Conservation (phyloP, 2,888 invertebrate genomes). For the Eupithecia dodoneata region DNA sequence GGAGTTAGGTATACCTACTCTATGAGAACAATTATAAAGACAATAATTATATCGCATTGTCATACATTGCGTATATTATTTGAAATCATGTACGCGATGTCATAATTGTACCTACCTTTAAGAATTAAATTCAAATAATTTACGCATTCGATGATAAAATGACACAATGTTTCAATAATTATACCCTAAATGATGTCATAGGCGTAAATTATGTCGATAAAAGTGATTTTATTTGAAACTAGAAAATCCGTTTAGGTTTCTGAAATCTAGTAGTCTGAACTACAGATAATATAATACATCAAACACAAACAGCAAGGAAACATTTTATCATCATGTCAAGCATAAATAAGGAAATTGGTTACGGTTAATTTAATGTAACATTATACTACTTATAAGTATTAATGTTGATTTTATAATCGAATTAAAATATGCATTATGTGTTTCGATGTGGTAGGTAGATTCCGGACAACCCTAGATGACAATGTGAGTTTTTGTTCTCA, state of each 20-base stretch:
- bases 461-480: constrained; percentile 21
- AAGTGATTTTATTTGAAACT: background rate
- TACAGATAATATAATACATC: too few relatives aligned
- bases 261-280: too few relatives aligned
- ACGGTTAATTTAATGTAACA: background rate
- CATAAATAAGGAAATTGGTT: background rate
- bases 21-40: too few relatives aligned
- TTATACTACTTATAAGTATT: background rate
- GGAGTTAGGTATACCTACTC: too few relatives aligned
- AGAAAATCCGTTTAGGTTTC: background rate
- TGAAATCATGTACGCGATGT: too few relatives aligned
- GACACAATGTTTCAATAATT: too few relatives aligned
- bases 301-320: background rate
- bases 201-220: background rate
- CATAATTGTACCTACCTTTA: too few relatives aligned
- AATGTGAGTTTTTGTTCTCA: constrained; percentile 30
- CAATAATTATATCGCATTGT: too few relatives aligned
- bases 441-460: constrained; percentile 3
- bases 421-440: background rate
- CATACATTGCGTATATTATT: too few relatives aligned
- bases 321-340: background rate
- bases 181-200: background rate
- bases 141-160: too few relatives aligned
- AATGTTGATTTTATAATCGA: background rate
- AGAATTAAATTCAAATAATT: too few relatives aligned